These are phyloP conservation scores for Pandion haliaetus DNA, from an alignment of 2,113 vertebrate genomes.

Conservation along the genomic window DNA sequence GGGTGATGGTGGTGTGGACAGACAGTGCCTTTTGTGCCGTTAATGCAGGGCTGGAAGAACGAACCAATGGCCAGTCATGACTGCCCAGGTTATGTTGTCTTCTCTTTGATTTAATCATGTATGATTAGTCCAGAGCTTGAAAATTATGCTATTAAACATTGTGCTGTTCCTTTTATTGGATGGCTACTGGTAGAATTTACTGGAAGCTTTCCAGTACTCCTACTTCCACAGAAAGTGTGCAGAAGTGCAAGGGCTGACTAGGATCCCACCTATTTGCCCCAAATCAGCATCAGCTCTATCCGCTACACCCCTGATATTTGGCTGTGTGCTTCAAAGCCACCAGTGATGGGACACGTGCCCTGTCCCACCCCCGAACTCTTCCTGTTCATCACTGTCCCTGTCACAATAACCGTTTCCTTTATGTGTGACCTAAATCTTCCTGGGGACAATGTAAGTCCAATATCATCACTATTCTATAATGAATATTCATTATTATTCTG, in stretches of 20 bases:
- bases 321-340: not conserved
- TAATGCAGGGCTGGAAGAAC: not conserved
- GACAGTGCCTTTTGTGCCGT: not conserved
- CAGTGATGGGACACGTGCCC: not conserved
- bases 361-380: not conserved
- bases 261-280: not conserved
- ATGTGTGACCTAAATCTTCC: constrained; percentile 13
- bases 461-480: not conserved
- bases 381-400: not conserved
- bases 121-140: not conserved
- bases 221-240: not conserved
- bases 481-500: constrained; percentile 45
- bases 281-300: not conserved
- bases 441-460: not conserved
- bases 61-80: not conserved
- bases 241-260: not conserved
- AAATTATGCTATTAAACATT: not conserved
- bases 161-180: not conserved
- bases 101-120: constrained; percentile 15
- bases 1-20: not conserved
- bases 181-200: not conserved
- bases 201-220: not conserved
- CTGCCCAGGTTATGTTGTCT: not conserved
- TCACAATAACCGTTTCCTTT: not conserved
- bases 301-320: not conserved